Evolutionary conservation across 1,140 invertebrate genomes (phyloP).

Genomic region (Varroa destructor): DNA sequence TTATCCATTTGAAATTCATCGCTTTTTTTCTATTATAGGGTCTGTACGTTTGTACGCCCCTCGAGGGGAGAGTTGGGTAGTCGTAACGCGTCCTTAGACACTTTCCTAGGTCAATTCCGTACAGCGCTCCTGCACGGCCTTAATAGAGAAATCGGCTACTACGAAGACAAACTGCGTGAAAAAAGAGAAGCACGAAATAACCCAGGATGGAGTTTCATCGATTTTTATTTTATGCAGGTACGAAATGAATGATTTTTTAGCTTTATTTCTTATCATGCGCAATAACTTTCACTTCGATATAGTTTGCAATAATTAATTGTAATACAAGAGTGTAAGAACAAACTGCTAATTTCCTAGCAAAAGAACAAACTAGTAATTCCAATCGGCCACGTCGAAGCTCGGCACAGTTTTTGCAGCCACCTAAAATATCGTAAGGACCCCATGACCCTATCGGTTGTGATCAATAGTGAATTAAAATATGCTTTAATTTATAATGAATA

Average conservation of each 20-base stretch:
- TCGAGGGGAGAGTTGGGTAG: constrained; percentile 71
- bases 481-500: no score
- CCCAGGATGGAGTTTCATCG: constrained; percentile 78
- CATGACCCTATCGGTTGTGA: no score
- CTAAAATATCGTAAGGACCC: no score
- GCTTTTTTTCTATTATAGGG: constrained; percentile 45
- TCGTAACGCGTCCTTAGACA: constrained; percentile 67
- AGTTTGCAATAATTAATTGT: neutral
- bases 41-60: constrained; percentile 77
- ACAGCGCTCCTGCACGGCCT: constrained; percentile 72
- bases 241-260: constrained; percentile 30
- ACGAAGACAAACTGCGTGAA: constrained; percentile 78
- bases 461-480: no score
- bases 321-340: neutral
- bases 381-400: no score
- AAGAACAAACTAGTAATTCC: no score
- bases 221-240: constrained; percentile 83
- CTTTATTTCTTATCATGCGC: neutral
- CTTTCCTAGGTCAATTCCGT: constrained; percentile 63
- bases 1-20: no score
- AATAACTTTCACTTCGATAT: neutral
- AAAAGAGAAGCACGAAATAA: constrained; percentile 79
- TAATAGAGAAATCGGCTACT: constrained; percentile 54
- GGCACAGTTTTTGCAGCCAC: no score
- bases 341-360: no score